Base-by-base conservation (phyloP, 2,113 vertebrate species). In the Rhea americana region DNA sequence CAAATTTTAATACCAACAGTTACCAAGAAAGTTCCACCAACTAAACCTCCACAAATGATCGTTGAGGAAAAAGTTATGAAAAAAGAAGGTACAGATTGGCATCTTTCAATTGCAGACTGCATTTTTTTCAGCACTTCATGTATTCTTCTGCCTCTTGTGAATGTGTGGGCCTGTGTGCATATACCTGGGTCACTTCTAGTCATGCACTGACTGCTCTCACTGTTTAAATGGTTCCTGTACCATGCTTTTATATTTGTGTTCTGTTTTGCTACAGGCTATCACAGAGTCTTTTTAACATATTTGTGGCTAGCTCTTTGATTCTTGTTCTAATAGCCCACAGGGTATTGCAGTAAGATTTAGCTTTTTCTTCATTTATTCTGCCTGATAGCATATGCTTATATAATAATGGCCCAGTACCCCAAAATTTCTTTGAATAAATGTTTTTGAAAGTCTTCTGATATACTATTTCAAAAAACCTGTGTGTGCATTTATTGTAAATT, bases 11-110 rank as follows among this genome's bases (percentile, higher is more conserved):
- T 95, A 76, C 93, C 97, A n/a, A 97, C 98, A 97, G 97, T 98
- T 95, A 95, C 97, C 87, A 97, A 97, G 97, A 98, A 98, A 96
- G 97, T 97, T 93, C 82, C 93, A 63, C 96, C 97, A 93, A 96
- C 97, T 96, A 98, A 98, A 96, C 97, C 98, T 96, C 89, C 93
- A 82, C 93, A 96, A 94, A 83, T 53, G 84, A 92, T 98, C 35
- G 41, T 98, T 66, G 97, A 98, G 72, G 98, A 98, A 93, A 98
- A 98, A 93, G 89, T 98, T 94, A 92, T 97, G 91, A 98, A 98
- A 95, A 97, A 97, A 59, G 97, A 98, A 97, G 98, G 98, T 98
- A 98, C 61, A 96, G 66, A 96, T 87, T 74, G 92, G 59, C 76
- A 73, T 93, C 72, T 96, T 91, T 95, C 89, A 87, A n/a, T 81